Evolutionary conservation across 2,113 vertebrate genomes (phyloP), one percentile per base, ranked within the genome.

Genomic region (Phrynocephalus versicolor): DNA sequence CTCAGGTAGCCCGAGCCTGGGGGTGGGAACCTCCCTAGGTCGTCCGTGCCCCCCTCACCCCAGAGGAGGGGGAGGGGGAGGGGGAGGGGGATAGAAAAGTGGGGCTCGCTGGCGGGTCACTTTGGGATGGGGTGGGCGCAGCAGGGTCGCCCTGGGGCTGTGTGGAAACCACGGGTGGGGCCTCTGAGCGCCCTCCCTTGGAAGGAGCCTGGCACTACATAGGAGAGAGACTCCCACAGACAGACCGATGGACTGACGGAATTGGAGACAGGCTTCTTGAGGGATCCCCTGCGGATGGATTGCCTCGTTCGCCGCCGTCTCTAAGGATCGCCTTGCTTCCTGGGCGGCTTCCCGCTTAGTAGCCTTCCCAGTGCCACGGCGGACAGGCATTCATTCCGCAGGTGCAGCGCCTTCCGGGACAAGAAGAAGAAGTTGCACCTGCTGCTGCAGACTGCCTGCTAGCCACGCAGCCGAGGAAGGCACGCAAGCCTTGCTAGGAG

Each of bases 1-100:
- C 98, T 99, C 91, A 99, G 98, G 98, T 99, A 97, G 1, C 74
- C 14, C 21, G n/a, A n/a, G n/a, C n/a, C n/a, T n/a, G n/a, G n/a
- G n/a, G n/a, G n/a, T n/a, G n/a, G n/a, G n/a, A n/a, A n/a, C n/a
- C n/a, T n/a, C n/a, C n/a, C n/a, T n/a, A n/a, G n/a, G n/a, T n/a
- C n/a, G n/a, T n/a, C n/a, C n/a, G n/a, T n/a, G n/a, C n/a, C n/a
- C n/a, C n/a, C n/a, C n/a, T n/a, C n/a, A n/a, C n/a, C n/a, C n/a
- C n/a, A n/a, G n/a, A n/a, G n/a, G n/a, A n/a, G 5, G 55, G 23
- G 2, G 51, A n/a, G 35, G 35, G n/a, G 16, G 39, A 21, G 9
- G 58, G 82, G n/a, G 39, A 14, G 25, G 15, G 19, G 33, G 19
- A 7, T 13, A 1, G 41, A 12, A 82, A 9, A 39, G 33, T 6